Conservation (phyloP, 2,888 invertebrate genomes). For the Parasteatoda lunata region DNA sequence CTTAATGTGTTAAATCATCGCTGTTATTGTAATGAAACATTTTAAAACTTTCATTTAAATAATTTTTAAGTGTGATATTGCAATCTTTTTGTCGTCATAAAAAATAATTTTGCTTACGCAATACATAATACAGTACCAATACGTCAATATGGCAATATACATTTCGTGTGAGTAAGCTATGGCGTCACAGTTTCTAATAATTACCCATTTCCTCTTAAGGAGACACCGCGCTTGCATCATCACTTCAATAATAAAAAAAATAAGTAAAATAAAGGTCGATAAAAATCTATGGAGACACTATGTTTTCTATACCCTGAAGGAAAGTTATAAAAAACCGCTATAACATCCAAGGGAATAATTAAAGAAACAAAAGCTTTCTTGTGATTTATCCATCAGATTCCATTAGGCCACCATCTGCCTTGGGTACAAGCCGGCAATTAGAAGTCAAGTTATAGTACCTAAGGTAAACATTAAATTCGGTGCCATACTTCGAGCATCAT, state of each 20-base stretch:
- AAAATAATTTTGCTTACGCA: no score
- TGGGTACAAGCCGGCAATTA: conserved; percentile 47
- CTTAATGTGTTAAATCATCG: no score
- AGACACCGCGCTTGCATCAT: background rate
- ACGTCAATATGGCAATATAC: no score
- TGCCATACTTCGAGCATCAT: conserved; percentile 59
- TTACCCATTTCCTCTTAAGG: conserved; percentile 18
- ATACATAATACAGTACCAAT: no score
- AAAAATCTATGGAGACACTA: conserved; percentile 47
- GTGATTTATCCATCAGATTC: conserved; percentile 66
- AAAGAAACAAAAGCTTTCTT: conserved; percentile 30
- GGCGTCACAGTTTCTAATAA: conserved; percentile 11
- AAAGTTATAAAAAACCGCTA: conserved; percentile 35
- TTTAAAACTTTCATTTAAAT: no score
- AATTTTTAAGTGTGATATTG: no score
- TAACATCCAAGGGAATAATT: conserved; percentile 15
- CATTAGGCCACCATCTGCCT: conserved; percentile 58
- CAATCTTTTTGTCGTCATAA: no score
- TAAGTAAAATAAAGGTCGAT: conserved; percentile 21
- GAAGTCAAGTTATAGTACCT: conserved; percentile 19
- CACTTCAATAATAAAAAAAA: conserved; percentile 26
- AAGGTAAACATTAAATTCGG: conserved; percentile 61
- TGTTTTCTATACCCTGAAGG: conserved; percentile 20
- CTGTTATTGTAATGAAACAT: no score
- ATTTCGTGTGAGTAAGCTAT: no score